These are phyloP conservation scores for Lerista edwardsae DNA, from an alignment of 2,797 vertebrate species.

Conservation along the genomic window DNA sequence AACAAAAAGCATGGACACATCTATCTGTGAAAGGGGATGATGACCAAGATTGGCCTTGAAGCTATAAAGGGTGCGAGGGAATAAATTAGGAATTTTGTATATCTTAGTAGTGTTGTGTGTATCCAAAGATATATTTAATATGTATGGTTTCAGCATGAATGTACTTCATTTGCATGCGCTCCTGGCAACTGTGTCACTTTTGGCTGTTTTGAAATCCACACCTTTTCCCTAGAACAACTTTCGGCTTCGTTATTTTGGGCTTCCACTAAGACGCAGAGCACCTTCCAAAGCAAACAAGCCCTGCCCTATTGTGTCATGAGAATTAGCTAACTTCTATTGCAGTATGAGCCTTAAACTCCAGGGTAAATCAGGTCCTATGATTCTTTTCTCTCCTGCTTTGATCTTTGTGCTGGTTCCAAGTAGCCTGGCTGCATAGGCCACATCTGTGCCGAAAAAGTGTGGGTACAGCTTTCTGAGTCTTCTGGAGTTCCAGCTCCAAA, in stretches of 20 bases:
- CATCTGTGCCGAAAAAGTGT: neutral
- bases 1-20: neutral
- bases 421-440: neutral
- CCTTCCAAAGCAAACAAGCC: constrained; percentile 32
- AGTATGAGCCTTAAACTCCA: neutral
- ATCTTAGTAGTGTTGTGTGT: neutral
- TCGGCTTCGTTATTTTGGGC: constrained; percentile 28
- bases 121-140: neutral
- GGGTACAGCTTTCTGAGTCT: neutral
- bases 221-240: constrained; percentile 19
- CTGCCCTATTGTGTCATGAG: constrained; percentile 27
- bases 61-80: fast-evolving
- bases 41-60: neutral
- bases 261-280: neutral
- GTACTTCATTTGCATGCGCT: constrained; percentile 2
- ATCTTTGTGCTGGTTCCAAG: neutral
- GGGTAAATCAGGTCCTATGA: constrained; percentile 9
- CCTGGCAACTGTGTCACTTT: neutral
- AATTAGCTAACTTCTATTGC: constrained; percentile 28
- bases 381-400: neutral
- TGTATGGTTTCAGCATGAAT: constrained; percentile 6
- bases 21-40: neutral
- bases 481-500: neutral
- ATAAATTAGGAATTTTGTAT: too few relatives aligned
- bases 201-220: constrained; percentile 11